Base-by-base conservation (phyloP, 2,797 vertebrate genomes). In the Limnodromus scolopaceus region DNA sequence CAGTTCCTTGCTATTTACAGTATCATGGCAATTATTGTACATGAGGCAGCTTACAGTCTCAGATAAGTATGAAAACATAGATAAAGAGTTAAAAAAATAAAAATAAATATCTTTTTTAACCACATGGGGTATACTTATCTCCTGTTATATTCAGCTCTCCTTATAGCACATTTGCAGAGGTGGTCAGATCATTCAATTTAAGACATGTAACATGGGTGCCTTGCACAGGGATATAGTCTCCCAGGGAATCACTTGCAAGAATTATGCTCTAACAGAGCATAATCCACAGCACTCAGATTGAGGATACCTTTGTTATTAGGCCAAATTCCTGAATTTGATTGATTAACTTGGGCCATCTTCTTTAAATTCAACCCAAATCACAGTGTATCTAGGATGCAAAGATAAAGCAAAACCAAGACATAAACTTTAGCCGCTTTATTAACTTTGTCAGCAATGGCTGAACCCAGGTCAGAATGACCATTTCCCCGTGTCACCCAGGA, bases 171-270 rank as follows among this genome's bases (percentile, higher is more conserved):
- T 75, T 79, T 84, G 23, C 34, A 84, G 68, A 65, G 10, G 14
- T 25, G 10, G 27, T 70, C n/a, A 85, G 13, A 36, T 84, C 36
- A 28, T 28, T 75, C n/a, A 70, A 2, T 25, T 22, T 61, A 30
- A 82, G 54, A n/a, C 6, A 68, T 3, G 1, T 13, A 84, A 63
- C 1, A 1, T 9, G 32, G 2, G 5, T 43, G 5, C 12, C 36
- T 51, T 45, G 24, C 54, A 76, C 6, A 48, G 38, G 11, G 6
- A 32, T 39, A 11, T 2, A 28, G 17, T 22, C 6, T 25, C 8
- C 9, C 54, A 43, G 19, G 16, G 18, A 60, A 71, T 48, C 36
- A 34, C 10, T 45, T 71, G 19, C 13, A 61, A 75, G 38, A 53
- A 43, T 39, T 57, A 30, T 9, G 28, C 16, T 57, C 12, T 30